phyloP scores from a whole-genome alignment of 2,797 vertebrate genomes.

The Acanthiza pusilla region DNA sequence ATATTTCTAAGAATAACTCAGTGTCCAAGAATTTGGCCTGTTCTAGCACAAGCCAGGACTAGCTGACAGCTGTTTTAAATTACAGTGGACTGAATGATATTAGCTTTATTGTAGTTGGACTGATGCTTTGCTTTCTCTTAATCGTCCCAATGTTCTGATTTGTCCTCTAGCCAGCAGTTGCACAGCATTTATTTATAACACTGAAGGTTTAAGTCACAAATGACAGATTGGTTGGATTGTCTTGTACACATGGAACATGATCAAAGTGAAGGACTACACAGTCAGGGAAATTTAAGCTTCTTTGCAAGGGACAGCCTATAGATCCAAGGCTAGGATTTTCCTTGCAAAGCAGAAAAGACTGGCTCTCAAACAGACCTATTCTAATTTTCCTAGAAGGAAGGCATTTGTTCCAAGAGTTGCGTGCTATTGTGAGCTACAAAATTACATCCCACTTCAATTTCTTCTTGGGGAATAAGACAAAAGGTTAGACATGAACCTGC shows the following conservation, averaged over 20 bases:
- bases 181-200: slow-evolving; percentile 69
- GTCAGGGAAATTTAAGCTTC: slow-evolving; percentile 45
- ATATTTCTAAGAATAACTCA: slow-evolving; percentile 82
- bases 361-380: slow-evolving; percentile 9
- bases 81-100: slow-evolving; percentile 65
- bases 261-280: slow-evolving; percentile 57
- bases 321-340: slow-evolving; percentile 53
- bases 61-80: slow-evolving; percentile 76
- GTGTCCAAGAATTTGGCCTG: slow-evolving; percentile 78
- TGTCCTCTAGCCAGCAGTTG: slow-evolving; percentile 56
- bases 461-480: neutral
- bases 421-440: neutral
- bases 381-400: slow-evolving; percentile 55
- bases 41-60: slow-evolving; percentile 69
- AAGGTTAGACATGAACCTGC: slow-evolving; percentile 1
- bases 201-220: slow-evolving; percentile 61
- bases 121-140: slow-evolving; percentile 51
- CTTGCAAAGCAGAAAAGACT: slow-evolving; percentile 30
- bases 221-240: slow-evolving; percentile 64
- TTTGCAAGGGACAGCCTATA: slow-evolving; percentile 52
- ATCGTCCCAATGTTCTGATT: slow-evolving; percentile 65
- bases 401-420: slow-evolving; percentile 7
- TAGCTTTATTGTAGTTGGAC: slow-evolving; percentile 71
- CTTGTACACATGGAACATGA: slow-evolving; percentile 58
- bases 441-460: slow-evolving; percentile 34